Evolutionary conservation across 2,113 vertebrate genomes (phyloP).

Genomic region (Laterallus jamaicensis): DNA sequence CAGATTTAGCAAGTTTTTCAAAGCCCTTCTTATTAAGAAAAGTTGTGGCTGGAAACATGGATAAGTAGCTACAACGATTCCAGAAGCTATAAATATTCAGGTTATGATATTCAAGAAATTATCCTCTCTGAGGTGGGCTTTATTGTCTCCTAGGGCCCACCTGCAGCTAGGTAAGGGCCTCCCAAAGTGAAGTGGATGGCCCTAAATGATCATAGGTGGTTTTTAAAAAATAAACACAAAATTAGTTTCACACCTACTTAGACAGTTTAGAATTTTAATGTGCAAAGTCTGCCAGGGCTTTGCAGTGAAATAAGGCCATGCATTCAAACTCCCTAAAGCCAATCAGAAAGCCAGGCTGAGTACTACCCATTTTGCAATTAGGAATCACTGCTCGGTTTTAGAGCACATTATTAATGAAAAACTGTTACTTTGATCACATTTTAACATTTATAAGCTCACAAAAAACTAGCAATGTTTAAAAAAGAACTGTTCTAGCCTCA

Average conservation of each 20-base stretch:
- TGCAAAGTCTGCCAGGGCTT: conserved; percentile 79
- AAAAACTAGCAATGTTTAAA: not conserved
- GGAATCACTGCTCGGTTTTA: conserved; percentile 61
- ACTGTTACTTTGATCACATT: conserved; percentile 41
- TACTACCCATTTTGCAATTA: conserved; percentile 73
- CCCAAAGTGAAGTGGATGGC: conserved; percentile 77
- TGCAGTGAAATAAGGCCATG: conserved; percentile 78
- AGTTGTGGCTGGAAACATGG: conserved; percentile 78
- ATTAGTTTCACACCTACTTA: conserved; percentile 83
- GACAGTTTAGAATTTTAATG: conserved; percentile 82
- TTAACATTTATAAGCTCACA: conserved; percentile 29
- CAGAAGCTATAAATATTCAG: conserved; percentile 78
- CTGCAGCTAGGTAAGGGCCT: conserved; percentile 70
- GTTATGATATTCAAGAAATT: conserved; percentile 75
- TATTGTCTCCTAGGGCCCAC: conserved; percentile 79
- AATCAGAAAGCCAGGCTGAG: conserved; percentile 65
- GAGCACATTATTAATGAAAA: conserved; percentile 55
- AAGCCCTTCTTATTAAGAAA: conserved; percentile 84
- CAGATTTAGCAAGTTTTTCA: conserved; percentile 81
- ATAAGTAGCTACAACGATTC: conserved; percentile 78
- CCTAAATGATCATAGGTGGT: conserved; percentile 80
- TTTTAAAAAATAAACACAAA: conserved; percentile 81
- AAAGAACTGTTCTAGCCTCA: conserved; percentile 23
- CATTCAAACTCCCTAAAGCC: conserved; percentile 75
- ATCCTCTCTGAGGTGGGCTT: conserved; percentile 73